Percentiles rank a stretch among this genome's conserved stretches.
phyloP scores from a whole-genome alignment of 64 coral and sea anemone genomes.

The Hydrozoanthus tunicans region DNA sequence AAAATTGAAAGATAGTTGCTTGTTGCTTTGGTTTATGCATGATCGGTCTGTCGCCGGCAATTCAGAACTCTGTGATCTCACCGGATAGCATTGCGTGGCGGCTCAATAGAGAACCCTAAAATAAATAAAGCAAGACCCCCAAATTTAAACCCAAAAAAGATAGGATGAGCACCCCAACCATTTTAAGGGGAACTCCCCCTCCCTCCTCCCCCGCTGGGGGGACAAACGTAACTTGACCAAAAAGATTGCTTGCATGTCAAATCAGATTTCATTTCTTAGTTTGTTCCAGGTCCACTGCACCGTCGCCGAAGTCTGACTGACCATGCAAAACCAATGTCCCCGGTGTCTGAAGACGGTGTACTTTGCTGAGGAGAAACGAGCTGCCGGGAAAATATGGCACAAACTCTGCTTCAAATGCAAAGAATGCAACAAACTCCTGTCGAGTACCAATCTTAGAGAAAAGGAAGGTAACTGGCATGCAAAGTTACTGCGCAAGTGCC shows the following conservation, averaged over 20 bases:
- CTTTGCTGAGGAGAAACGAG: slow-evolving; percentile 73
- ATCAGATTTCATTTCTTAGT: neutral
- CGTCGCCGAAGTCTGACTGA: neutral
- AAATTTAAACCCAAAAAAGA: too few species aligned
- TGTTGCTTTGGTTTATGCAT: too few species aligned
- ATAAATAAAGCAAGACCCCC: too few species aligned
- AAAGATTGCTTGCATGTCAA: neutral
- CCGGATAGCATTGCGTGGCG: too few species aligned
- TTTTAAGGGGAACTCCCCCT: too few species aligned
- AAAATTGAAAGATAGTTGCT: too few species aligned
- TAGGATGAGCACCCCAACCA: too few species aligned
- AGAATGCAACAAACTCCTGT: slow-evolving; percentile 64
- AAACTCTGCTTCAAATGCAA: slow-evolving; percentile 78
- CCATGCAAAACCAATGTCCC: slow-evolving; percentile 72
- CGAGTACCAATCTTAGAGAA: slow-evolving; percentile 65
- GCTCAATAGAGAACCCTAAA: too few species aligned
- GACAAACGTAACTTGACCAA: neutral
- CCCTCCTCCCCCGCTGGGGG: too few species aligned
- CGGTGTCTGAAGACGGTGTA: slow-evolving; percentile 81
- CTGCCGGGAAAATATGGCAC: slow-evolving; percentile 76
- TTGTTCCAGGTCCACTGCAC: neutral
- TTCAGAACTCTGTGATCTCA: too few species aligned
- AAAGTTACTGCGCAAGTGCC: neutral
- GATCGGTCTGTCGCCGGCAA: too few species aligned
- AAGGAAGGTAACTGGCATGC: slow-evolving; percentile 66